Evolutionary conservation across 2,113 vertebrate species (phyloP).

Genomic region (Rhabdomys dilectus): DNA sequence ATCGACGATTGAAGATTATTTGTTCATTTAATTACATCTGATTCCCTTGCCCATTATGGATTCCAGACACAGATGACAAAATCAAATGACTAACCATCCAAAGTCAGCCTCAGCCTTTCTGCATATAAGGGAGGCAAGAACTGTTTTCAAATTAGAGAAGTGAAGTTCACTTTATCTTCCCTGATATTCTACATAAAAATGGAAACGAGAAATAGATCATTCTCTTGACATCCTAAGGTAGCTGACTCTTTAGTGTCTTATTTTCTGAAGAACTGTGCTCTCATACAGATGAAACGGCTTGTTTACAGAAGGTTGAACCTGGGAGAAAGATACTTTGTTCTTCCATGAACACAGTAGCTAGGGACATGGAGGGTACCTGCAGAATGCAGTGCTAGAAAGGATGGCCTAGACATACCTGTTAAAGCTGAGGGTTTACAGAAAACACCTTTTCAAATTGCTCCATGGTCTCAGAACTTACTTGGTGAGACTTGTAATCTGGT

Average conservation of each 20-base stretch:
- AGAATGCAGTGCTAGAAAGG: fast-evolving
- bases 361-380: fast-evolving
- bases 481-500: conserved; percentile 77
- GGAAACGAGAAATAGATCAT: conserved; percentile 66
- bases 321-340: background rate
- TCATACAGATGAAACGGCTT: background rate
- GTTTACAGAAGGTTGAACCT: conserved; percentile 14
- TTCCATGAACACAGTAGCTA: background rate
- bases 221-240: conserved; percentile 47
- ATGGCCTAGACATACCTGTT: background rate
- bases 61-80: conserved; percentile 73
- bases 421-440: background rate
- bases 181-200: conserved; percentile 72
- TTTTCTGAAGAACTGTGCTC: conserved; percentile 21
- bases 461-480: conserved; percentile 77
- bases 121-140: conserved; percentile 48
- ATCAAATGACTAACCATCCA: conserved; percentile 73
- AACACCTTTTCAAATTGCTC: conserved; percentile 32
- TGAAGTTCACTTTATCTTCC: conserved; percentile 66
- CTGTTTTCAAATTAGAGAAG: conserved; percentile 59
- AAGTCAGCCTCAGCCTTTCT: conserved; percentile 68
- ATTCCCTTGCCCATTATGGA: conserved; percentile 75
- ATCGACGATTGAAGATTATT: conserved; percentile 81
- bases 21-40: conserved; percentile 83
- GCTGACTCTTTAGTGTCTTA: conserved; percentile 36